Base-by-base conservation (phyloP, 2,888 invertebrate genomes). In the Bimastos eiseni region DNA sequence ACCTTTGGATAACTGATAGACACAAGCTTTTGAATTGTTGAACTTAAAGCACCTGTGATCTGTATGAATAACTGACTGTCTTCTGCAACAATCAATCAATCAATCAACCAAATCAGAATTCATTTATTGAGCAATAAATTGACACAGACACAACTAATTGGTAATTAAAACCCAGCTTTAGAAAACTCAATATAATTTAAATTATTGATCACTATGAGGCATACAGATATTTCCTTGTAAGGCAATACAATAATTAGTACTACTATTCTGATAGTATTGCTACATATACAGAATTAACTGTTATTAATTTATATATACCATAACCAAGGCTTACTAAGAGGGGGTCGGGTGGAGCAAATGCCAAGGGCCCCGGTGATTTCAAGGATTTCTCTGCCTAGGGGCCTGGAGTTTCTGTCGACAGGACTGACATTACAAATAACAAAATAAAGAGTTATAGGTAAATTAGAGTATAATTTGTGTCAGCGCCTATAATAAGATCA, bases 41-140 rank as follows among this genome's bases (percentile, higher is more conserved):
- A 86, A 86, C 37, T 86, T 37, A 86, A 36, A 24, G 86, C 86
- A 86, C 86, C 86, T 36, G 86, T 86, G 86, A 86, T 86, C 36
- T 86, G 70, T 70, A n/a, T 37, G 86, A 86, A 86, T 86, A 86
- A 36, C 34, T 21, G 34, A 36, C 86, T 86, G 33, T 86, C 37
- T 21, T 37, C 86, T 86, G 86, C 17, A 86, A 86, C 86, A 86
- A n/a, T n/a, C n/a, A n/a, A n/a, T n/a, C n/a, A n/a, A n/a, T n/a
- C n/a, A n/a, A n/a, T n/a, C n/a, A n/a, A n/a, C n/a, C n/a, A n/a
- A n/a, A n/a, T n/a, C n/a, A n/a, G n/a, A n/a, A n/a, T n/a, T n/a
- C n/a, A n/a, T n/a, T n/a, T n/a, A n/a, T n/a, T n/a, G n/a, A n/a
- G n/a, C n/a, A n/a, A n/a, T n/a, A n/a, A n/a, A n/a, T n/a, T n/a